These are phyloP conservation scores for Sympetrum striolatum DNA, from an alignment of 2,888 invertebrate genomes.

Conservation along the genomic window DNA sequence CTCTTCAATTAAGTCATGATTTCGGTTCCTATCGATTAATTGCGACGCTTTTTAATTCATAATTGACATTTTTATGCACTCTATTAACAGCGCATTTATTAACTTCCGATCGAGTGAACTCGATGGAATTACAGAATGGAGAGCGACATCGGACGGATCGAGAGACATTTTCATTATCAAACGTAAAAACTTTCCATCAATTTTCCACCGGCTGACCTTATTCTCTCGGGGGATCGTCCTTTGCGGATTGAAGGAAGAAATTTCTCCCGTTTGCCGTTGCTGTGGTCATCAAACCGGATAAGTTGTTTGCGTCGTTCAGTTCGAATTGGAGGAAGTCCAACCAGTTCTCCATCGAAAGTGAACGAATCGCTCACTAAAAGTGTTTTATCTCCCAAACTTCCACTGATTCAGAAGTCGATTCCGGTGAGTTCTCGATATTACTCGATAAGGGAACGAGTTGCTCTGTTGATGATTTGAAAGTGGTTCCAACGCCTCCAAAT, in stretches of 20 bases:
- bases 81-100: background rate
- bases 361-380: background rate
- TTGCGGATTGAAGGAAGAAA: conserved; percentile 7
- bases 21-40: no score
- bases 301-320: background rate
- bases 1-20: no score
- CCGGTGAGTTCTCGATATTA: no score
- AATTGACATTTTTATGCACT: no score
- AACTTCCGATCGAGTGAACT: background rate
- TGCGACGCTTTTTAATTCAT: no score
- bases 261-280: background rate
- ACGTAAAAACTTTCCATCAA: conserved; percentile 15
- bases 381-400: no score
- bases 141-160: background rate
- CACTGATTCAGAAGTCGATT: no score
- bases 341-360: conserved; percentile 18
- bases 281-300: background rate
- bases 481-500: no score
- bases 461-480: no score
- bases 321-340: background rate
- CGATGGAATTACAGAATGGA: background rate
- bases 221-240: background rate
- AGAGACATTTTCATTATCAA: background rate
- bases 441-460: no score
- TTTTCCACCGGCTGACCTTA: conserved; percentile 22